Percentiles rank a stretch among this genome's conserved stretches.
These are phyloP conservation scores for Gopherus flavomarginatus DNA, from an alignment of 2,113 vertebrate species.

Conservation along the genomic window DNA sequence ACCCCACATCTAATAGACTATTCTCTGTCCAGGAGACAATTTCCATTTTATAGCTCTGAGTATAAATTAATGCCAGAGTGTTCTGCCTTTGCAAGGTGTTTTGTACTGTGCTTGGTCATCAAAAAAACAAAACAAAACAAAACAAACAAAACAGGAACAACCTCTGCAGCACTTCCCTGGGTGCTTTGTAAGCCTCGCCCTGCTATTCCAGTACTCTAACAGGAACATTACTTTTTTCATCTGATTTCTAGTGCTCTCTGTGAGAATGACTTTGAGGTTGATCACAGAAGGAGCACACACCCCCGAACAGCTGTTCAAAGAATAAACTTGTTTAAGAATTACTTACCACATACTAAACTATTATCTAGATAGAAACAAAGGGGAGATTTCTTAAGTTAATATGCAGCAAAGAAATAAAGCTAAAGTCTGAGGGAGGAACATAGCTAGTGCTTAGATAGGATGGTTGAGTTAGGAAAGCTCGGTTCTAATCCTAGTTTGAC, in stretches of 20 bases:
- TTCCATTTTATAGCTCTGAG: accelerated
- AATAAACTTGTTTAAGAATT: not conserved
- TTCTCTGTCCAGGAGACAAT: not conserved
- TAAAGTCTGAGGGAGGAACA: not conserved
- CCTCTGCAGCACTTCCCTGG: not conserved
- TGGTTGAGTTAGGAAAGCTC: accelerated
- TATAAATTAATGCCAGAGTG: not conserved
- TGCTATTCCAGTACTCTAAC: not conserved
- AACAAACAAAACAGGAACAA: not conserved
- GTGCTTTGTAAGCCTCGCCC: accelerated
- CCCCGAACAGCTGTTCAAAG: accelerated
- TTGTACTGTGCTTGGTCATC: accelerated
- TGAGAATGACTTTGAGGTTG: accelerated
- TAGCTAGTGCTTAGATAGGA: not conserved
- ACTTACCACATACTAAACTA: not conserved
- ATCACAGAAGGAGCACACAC: accelerated
- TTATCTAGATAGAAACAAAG: not conserved
- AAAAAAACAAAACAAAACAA: not conserved
- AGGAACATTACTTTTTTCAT: accelerated
- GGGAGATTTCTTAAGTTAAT: not conserved
- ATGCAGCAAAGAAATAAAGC: not conserved
- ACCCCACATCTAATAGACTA: not conserved
- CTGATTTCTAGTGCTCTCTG: not conserved
- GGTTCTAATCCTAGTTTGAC: not conserved
- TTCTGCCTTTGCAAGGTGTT: not conserved